Evolutionary conservation across 2,113 vertebrate species (phyloP), one percentile per base, ranked within the genome.

Genomic region (Prochilodus magdalenae): DNA sequence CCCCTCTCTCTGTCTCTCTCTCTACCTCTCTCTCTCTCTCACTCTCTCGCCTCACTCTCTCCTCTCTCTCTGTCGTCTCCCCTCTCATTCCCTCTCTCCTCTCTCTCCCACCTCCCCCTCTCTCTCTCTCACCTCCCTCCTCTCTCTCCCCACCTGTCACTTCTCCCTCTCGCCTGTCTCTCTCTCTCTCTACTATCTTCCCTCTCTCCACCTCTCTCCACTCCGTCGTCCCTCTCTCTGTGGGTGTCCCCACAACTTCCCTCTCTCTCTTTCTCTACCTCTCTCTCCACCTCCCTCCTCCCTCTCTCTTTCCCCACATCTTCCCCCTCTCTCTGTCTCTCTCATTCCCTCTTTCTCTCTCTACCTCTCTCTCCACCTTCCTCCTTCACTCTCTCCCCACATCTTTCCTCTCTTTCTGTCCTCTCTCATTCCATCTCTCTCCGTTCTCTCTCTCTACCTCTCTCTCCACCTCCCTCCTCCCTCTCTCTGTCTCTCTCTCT

Each of bases 61-160:
- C 79, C 77, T 36, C 8, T 1, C 40, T 1, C 1, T 44, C 4
- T 44, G 5, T 44, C 40, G 5, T 10, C 75, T 75, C 71, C 79
- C 60, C 15, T 75, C 80, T 77, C 36, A 4, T 11, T 44, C 8
- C 8, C 40, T 44, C 40, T 44, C 8, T 10, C 40, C 11, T 10
- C 5, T 44, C 40, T 11, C 8, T 44, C 40, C 1, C 40, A 8
- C 36, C 62, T 75, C 78, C 57, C 15, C 3, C 49, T 16, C 80
- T 10, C 80, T 69, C 16, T n/a, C 63, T 60, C 44, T 49, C 33
- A 13, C 30, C 69, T 66, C 11, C 51, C 2, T 2, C 26, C 86
- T 89, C 67, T 36, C 67, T 77, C 76, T 60, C 44, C 49, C 33
- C 13, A 24, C 69, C 66, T 44, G 15, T 0, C 2, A 24, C 86